A percentile compares a stretch with the other conserved stretches of the same genome.
These are phyloP conservation scores for Drosophila suboccidentalis DNA, from an alignment of 2,888 invertebrate species.

Conservation along the genomic window DNA sequence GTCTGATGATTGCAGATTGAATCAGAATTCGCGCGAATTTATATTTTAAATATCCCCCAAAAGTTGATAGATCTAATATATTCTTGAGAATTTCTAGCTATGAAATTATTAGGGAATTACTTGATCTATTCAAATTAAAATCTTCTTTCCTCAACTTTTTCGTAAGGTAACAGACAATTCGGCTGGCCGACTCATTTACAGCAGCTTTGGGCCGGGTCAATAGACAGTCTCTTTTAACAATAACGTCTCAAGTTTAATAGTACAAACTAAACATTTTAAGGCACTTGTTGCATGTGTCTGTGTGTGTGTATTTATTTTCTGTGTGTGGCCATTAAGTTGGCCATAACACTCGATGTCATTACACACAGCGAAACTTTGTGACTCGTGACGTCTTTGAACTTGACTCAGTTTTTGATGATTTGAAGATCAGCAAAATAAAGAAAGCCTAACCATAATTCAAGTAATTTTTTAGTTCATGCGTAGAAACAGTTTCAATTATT, in stretches of 20 bases:
- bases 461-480: neutral
- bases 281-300: slow-evolving; percentile 29
- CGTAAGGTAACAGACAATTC: neutral
- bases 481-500: slow-evolving; percentile 11
- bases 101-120: neutral
- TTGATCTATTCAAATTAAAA: neutral
- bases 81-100: slow-evolving; percentile 2
- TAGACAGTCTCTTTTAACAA: slow-evolving; percentile 43
- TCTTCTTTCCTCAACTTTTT: neutral
- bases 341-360: slow-evolving; percentile 40
- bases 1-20: slow-evolving; percentile 33
- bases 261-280: slow-evolving; percentile 68
- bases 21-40: slow-evolving; percentile 51
- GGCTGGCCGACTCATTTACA: slow-evolving; percentile 11
- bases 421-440: neutral
- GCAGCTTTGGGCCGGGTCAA: slow-evolving; percentile 57
- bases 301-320: neutral
- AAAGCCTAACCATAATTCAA: neutral
- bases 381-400: slow-evolving; percentile 77
- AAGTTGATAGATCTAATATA: neutral
- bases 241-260: slow-evolving; percentile 64
- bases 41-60: slow-evolving; percentile 19
- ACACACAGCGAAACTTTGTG: slow-evolving; percentile 63
- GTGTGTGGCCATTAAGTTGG: slow-evolving; percentile 63
- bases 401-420: slow-evolving; percentile 50